A percentile compares a stretch with the other conserved stretches of the same genome.
Evolutionary conservation across 2,888 invertebrate species (phyloP).

Genomic region (Tiphia femorata): DNA sequence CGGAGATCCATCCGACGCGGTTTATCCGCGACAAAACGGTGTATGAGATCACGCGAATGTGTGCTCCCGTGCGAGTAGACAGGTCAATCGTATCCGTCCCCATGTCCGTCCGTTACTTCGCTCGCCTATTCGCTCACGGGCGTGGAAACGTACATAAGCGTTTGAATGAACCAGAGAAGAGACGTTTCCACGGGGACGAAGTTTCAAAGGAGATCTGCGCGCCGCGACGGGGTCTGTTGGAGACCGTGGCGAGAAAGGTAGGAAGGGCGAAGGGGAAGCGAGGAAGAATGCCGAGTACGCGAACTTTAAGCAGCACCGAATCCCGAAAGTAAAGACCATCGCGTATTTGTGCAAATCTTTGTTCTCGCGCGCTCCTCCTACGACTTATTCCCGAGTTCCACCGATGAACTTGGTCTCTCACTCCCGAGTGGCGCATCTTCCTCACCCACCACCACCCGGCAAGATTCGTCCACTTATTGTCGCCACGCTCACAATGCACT

Average conservation of each 20-base stretch:
- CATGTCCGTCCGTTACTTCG: no score
- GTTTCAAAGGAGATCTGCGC: constrained; percentile 1
- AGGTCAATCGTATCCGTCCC: no score
- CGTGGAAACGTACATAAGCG: no score
- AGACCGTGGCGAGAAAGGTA: constrained; percentile 6
- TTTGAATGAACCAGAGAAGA: no score
- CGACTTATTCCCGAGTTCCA: not conserved
- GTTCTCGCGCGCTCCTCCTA: not conserved
- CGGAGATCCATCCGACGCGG: no score
- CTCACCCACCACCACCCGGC: no score
- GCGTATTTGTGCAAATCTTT: constrained; percentile 15
- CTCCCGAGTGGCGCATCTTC: not conserved
- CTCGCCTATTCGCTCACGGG: no score
- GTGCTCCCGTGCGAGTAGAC: no score
- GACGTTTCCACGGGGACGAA: no score
- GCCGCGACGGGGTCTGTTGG: constrained; percentile 7
- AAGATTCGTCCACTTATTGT: not conserved
- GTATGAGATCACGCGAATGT: no score
- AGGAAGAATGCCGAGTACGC: not conserved
- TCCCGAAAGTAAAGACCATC: not conserved
- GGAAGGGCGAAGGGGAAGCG: not conserved
- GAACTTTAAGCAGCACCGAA: constrained; percentile 11
- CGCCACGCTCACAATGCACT: not conserved
- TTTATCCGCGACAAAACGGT: no score
- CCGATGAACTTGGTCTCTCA: not conserved